Evolutionary conservation across 2,888 invertebrate genomes (phyloP).

Genomic region (Calliphora vomitoria): DNA sequence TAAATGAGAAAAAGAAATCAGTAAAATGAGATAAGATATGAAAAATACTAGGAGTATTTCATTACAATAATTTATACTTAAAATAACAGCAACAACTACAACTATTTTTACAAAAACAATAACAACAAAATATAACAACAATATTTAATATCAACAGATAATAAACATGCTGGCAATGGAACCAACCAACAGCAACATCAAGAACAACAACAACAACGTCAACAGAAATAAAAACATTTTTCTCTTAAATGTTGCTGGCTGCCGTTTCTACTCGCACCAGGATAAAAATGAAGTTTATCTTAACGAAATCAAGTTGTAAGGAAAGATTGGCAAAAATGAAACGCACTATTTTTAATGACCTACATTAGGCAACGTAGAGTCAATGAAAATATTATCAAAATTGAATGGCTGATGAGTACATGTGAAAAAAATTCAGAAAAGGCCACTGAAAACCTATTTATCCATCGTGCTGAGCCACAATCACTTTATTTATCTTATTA

Average conservation of each 20-base stretch:
- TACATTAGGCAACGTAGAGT: background rate
- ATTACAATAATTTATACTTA: slow-evolving; percentile 70
- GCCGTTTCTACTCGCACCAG: slow-evolving; percentile 56
- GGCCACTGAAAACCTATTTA: too few relatives aligned
- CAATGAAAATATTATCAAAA: too few relatives aligned
- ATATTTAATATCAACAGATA: slow-evolving; percentile 72
- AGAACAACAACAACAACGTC: slow-evolving; percentile 5
- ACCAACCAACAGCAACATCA: slow-evolving; percentile 7
- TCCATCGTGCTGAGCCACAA: too few relatives aligned
- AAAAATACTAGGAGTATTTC: slow-evolving; percentile 66
- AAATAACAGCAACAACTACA: slow-evolving; percentile 56
- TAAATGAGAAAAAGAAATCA: slow-evolving; percentile 58
- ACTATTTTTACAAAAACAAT: slow-evolving; percentile 43
- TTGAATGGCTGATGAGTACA: too few relatives aligned
- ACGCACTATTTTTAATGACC: slow-evolving; percentile 47
- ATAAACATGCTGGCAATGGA: slow-evolving; percentile 60
- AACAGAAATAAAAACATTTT: slow-evolving; percentile 45
- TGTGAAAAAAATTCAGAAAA: too few relatives aligned
- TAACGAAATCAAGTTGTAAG: slow-evolving; percentile 61
- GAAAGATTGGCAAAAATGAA: slow-evolving; percentile 33
- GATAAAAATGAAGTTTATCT: slow-evolving; percentile 65
- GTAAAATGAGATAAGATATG: slow-evolving; percentile 70
- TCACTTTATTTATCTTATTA: too few relatives aligned
- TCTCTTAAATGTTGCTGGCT: slow-evolving; percentile 68
- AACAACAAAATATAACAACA: slow-evolving; percentile 55